Base-by-base conservation (phyloP, 2,888 invertebrate species). In the Andrena haemorrhoa region DNA sequence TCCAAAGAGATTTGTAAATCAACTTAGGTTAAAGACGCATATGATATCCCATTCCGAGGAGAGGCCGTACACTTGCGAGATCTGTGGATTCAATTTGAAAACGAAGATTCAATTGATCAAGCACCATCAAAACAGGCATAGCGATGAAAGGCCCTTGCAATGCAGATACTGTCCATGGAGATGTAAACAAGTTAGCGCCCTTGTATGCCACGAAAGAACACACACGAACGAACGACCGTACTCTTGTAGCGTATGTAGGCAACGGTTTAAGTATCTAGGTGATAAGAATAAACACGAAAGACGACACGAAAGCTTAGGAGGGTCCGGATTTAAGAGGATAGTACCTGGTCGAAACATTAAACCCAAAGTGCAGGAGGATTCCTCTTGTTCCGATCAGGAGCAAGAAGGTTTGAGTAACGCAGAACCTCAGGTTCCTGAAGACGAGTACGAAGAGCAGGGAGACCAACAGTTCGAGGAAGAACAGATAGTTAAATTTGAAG, bases 41-140 rank as follows among this genome's bases (percentile, higher is more conserved):
- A 92, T 94, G 93, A 93, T 94, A 69, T 93, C 94, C 2, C 94
- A 94, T 79, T 94, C 94, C 5, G 93, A 94, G 60, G 93, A 93
- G 29, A 89, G 94, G 2, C 94, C 94, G 0, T 92, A 91, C 26
- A 90, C 91, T 0, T 94, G 94, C 56, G 93, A 94, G 29, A 88
- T 92, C 16, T 94, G 94, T 68, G 93, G 92, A 0, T 94, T 94
- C 41, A 93, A 92, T 85, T 82, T 94, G 2, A 94, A 94, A 51
- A 94, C 94, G 1, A 94, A 93, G 70, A 93, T 94, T 31, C 94
- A 94, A 60, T 74, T 94, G 78, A 91, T 93, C 20, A 94, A 94
- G 60, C 94, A 94, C 87, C 93, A 93, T 78, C 94, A 94, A 69
- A 94, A 94, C 31, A 88, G 93, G 33, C 94, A 94, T 75, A 94